phyloP scores from a whole-genome alignment of 2,113 vertebrate genomes.

The Petaurus breviceps region DNA sequence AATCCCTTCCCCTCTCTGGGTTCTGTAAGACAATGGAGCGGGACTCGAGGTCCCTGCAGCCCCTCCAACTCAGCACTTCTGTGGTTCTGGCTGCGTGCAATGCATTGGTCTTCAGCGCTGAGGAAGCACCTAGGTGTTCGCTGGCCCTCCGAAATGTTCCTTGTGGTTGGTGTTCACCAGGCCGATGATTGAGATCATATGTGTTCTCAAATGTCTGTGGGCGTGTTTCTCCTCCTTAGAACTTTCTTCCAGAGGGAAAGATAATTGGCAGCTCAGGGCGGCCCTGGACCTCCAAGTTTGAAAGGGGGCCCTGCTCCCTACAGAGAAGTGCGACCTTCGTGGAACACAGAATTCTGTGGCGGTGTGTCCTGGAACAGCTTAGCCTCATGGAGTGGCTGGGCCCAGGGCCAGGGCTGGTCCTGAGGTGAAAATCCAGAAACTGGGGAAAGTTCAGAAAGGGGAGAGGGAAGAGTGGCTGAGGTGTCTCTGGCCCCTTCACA shows the following conservation, averaged over 20 bases:
- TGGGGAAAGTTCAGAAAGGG: background rate
- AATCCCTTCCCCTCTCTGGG: background rate
- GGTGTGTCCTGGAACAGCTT: rapidly evolving
- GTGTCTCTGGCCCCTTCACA: background rate
- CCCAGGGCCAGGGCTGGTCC: background rate
- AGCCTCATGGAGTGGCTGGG: background rate
- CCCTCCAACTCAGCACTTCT: background rate
- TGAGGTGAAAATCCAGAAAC: background rate
- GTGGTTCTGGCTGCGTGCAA: background rate
- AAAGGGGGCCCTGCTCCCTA: background rate
- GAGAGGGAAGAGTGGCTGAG: background rate
- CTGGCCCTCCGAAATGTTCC: background rate
- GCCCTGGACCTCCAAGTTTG: background rate
- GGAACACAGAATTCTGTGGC: background rate
- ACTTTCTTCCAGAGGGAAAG: background rate
- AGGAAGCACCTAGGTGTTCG: background rate
- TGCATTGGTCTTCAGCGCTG: too few relatives aligned
- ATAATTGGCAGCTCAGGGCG: background rate
- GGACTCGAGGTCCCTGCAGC: background rate
- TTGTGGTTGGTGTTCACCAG: background rate
- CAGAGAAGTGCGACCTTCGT: background rate
- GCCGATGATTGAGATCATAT: background rate
- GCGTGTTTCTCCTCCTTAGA: background rate
- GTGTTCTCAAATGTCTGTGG: background rate
- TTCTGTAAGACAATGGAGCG: background rate